Base-by-base conservation (phyloP, 1,140 invertebrate genomes). In the Drosophila tani region DNA sequence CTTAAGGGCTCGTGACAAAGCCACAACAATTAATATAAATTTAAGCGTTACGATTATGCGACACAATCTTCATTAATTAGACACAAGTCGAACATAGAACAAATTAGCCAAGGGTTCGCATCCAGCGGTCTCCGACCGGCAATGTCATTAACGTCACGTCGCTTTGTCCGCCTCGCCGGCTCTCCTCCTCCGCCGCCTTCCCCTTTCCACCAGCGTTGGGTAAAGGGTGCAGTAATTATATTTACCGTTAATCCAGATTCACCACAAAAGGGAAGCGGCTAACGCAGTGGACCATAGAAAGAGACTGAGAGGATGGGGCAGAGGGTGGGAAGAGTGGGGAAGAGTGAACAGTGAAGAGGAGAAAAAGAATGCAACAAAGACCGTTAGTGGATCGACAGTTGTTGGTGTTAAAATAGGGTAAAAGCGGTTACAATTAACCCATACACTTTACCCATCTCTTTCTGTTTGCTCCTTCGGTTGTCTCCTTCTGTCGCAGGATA, bases 41-140 rank as follows among this genome's bases (percentile, higher is more conserved):
- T 81, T 75, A 63, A 90, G 73, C 68, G 45, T 88, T 84, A 88
- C 76, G 85, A 73, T 81, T 88, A 87, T 84, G 85, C 82, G 65
- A 67, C 56, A 76, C 78, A 87, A 80, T 88, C 87, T 90, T 65
- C 77, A 68, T 79, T 87, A 90, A 87, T 87, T 84, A 78, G 81
- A 64, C 81, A 78, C 57, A 86, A 77, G 63, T 65, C 63, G 75
- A 65, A 62, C 51, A 77, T 73, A 49, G 71, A 64, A 62, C 58
- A 58, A 75, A 70, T 81, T 82, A 60, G 69, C 43, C 41, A 43
- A 70, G 40, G 62, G 59, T 56, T 56, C 43, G 40, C 57, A 64
- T 19, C 17, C 50, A 19, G 49, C 17, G 64, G 50, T 53, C 49
- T 59, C 62, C 40, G 57, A 68, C 62, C 71, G 35, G 62, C 73